These are phyloP conservation scores for Montipora efflorescens DNA, from an alignment of 64 coral and sea anemone species.

Conservation along the genomic window DNA sequence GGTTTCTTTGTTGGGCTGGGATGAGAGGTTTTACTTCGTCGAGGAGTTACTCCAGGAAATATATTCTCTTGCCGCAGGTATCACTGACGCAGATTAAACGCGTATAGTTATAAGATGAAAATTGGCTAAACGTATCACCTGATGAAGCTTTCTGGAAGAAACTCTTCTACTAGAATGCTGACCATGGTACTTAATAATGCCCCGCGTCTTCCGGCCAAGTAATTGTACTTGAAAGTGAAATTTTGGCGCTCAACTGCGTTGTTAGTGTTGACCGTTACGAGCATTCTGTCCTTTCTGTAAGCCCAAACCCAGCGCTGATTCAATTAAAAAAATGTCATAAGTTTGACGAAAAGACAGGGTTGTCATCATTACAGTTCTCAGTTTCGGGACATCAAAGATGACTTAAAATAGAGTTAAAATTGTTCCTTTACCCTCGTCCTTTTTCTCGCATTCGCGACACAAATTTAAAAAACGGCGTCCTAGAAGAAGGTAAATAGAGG, in stretches of 20 bases:
- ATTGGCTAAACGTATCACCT: neutral
- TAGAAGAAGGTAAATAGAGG: neutral
- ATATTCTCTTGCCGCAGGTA: no score
- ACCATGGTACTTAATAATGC: conserved; percentile 22
- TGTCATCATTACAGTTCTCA: neutral
- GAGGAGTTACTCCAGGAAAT: no score
- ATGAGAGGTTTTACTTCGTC: no score
- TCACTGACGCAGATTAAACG: no score
- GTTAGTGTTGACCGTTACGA: neutral
- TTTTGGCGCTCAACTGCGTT: no score
- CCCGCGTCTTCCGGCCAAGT: conserved; percentile 2
- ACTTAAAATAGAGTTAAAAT: neutral
- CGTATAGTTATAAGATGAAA: no score
- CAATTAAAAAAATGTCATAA: neutral
- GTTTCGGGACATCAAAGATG: neutral
- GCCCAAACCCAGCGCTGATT: conserved; percentile 65
- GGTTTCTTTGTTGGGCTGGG: no score
- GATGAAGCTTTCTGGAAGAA: conserved; percentile 50
- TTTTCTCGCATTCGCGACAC: no score
- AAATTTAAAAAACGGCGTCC: neutral
- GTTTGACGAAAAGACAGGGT: neutral
- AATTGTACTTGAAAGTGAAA: no score
- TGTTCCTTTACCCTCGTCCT: neutral
- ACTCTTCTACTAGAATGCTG: neutral
- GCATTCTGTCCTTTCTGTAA: conserved; percentile 65